Evolutionary conservation across 1,140 invertebrate species (phyloP).

Genomic region (Aphelenchoides fujianensis): DNA sequence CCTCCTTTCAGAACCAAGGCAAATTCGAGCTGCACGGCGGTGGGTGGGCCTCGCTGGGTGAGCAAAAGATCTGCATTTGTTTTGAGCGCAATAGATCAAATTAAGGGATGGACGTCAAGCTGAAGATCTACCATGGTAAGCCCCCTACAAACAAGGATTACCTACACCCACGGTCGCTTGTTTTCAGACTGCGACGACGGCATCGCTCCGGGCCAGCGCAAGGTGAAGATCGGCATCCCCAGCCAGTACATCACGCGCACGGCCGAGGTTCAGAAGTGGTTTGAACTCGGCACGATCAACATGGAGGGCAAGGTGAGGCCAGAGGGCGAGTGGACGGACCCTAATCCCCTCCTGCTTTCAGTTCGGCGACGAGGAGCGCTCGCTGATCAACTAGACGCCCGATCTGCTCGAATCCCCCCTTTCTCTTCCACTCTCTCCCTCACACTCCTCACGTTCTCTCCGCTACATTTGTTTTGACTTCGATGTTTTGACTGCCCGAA

Average conservation of each 20-base stretch:
- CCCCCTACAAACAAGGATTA: not conserved
- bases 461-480: too few relatives aligned
- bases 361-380: too few relatives aligned
- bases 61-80: too few relatives aligned
- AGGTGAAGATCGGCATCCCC: slow-evolving; percentile 13
- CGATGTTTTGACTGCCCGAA: too few relatives aligned
- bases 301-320: slow-evolving; percentile 15
- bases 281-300: slow-evolving; percentile 17
- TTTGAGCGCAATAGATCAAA: too few relatives aligned
- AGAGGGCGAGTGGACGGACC: too few relatives aligned
- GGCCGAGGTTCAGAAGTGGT: slow-evolving; percentile 17
- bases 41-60: not conserved
- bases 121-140: slow-evolving; percentile 5
- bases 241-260: slow-evolving; percentile 11
- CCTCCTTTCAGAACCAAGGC: not conserved
- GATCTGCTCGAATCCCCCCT: too few relatives aligned
- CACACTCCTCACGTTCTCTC: too few relatives aligned
- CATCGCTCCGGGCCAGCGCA: not conserved
- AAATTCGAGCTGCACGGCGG: slow-evolving; percentile 10
- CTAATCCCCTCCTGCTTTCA: too few relatives aligned
- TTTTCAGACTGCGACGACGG: slow-evolving; percentile 8
- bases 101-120: slow-evolving; percentile 23
- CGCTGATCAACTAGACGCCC: too few relatives aligned
- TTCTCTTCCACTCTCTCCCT: too few relatives aligned
- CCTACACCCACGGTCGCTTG: not conserved